Evolutionary conservation across 2,797 vertebrate species (phyloP).

Genomic region (Typhlichthys subterraneus): DNA sequence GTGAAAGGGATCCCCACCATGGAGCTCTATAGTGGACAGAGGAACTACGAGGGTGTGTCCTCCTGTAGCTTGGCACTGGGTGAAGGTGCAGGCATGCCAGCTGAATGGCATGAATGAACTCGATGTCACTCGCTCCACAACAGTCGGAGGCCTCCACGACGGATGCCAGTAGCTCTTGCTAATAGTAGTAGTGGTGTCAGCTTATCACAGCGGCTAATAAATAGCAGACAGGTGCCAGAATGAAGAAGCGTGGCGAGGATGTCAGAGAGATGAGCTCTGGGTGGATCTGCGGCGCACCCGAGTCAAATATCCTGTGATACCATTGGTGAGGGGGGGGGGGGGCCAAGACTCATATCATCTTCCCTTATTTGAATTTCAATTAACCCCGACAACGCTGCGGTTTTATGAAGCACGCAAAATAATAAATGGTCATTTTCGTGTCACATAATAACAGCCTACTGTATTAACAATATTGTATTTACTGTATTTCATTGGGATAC

Average conservation of each 20-base stretch:
- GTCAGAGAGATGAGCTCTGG: background rate
- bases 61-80: constrained; percentile 33
- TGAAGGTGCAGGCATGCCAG: constrained; percentile 48
- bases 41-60: constrained; percentile 8
- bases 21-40: background rate
- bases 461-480: no score
- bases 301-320: no score
- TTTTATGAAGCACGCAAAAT: no score
- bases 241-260: constrained; percentile 5
- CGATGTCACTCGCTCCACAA: constrained; percentile 1
- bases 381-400: no score
- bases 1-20: background rate
- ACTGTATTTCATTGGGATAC: no score
- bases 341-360: no score
- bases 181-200: constrained; percentile 41
- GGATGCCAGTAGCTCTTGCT: constrained; percentile 47
- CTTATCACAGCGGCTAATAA: constrained; percentile 33
- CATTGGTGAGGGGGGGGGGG: no score
- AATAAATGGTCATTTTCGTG: no score
- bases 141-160: constrained; percentile 52
- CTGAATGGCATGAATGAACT: constrained; percentile 18
- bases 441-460: no score
- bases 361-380: no score
- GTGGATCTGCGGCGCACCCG: background rate
- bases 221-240: constrained; percentile 25